Base-by-base conservation (phyloP, 2,888 invertebrate genomes). In the Hypena proboscidalis region DNA sequence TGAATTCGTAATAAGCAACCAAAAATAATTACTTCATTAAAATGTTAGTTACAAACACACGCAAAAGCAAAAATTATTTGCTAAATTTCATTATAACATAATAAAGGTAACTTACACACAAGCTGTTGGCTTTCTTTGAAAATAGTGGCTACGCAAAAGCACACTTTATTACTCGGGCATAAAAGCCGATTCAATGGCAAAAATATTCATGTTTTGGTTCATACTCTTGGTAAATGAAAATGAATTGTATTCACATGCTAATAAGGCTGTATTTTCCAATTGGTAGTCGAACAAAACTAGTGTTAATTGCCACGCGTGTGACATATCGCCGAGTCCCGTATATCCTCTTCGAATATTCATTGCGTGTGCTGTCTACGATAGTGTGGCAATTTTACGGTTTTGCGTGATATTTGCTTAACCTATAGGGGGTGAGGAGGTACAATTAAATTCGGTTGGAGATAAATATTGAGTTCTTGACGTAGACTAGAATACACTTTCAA, bases 331-430 rank as follows among this genome's bases (percentile, higher is more conserved):
- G 31, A 21, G 43, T 38, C 50, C 30, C 41, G 34, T 39, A 37
- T 40, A 51, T 37, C 39, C 48, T 58, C 58, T 57, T 67, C 32
- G 45, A 63, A 67, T 61, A 70, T 67, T 61, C 58, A 67, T 67
- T 36, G n/a, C n/a, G 50, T 26, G 19, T 44, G 6, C 43, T 37
- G 45, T 30, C 19, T 14, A 37, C 21, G 14, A 40, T 36, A 20
- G 13, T 22, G 15, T 8, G 10, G 29, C 21, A 25, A 31, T 9
- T 15, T 35, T 17, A 25, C 9, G n/a, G n/a, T n/a, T n/a, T 25
- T 10, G 2, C 1, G 23, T 10, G 14, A 9, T 34, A 17, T 25
- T 17, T 17, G 7, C n/a, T n/a, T 6, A 11, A 25, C 10, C 17
- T 17, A 22, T 33, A n/a, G n/a, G n/a, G n/a, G n/a, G n/a, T n/a